Evolutionary conservation across 2,113 vertebrate species (phyloP), one percentile per base, ranked within the genome.

Genomic region (Alces alces): DNA sequence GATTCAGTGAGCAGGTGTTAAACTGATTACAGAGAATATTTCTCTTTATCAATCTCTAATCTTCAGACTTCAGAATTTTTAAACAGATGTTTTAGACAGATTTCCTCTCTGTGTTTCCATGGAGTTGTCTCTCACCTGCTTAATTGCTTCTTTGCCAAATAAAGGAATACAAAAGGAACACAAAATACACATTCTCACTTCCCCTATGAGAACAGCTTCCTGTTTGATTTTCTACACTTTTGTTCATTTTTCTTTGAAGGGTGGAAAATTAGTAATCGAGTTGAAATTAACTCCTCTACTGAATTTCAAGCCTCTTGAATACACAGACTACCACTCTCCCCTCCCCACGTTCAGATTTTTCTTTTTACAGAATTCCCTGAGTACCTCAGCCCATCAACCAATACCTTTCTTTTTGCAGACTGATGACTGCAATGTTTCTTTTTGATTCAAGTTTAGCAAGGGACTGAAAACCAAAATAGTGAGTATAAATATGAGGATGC

Each of bases 51-150:
- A 96, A 36, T n/a, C 52, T 85, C 54, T 87, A 92, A 95, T 96
- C 57, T 96, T 96, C 57, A 78, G 73, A 88, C 79, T 97, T 96
- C 30, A 92, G 73, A 96, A 97, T 87, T 95, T 89, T 89, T 82
- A 93, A 96, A 95, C 96, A 97, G 93, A 93, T 98, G 97, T 96
- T 97, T 93, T 61, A 58, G 70, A 95, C 94, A 98, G 87, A 90
- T 92, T 96, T 89, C 87, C 52, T 95, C 17, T 14, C 61, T 33
- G 3, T 90, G 28, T 90, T 96, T 98, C 94, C 43, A 82, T 91
- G 84, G 97, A 84, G 17, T 97, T 93, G 84, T 95, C 27, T 89
- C 73, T 97, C 94, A 96, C 84, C 94, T 98, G 87, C 76, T 95
- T 97, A 96, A 96, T 95, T 96, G 92, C 73, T 88, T 92, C 57